Conservation (phyloP, 2,113 vertebrate species). For the Pitta sordida region DNA sequence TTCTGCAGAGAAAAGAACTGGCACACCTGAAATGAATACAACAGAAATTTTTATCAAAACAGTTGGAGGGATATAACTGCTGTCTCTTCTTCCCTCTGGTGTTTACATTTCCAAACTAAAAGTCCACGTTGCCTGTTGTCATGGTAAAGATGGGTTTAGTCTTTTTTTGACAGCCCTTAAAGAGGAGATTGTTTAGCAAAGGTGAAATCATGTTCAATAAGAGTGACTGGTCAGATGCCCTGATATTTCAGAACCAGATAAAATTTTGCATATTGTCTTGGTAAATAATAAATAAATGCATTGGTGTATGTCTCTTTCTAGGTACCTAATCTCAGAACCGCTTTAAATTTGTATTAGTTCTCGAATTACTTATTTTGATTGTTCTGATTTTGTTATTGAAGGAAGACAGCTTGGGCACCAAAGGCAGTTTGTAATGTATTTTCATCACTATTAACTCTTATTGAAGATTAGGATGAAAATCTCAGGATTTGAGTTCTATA, state of each 20-base stretch:
- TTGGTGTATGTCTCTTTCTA: neutral
- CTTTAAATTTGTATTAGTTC: neutral
- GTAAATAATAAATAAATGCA: neutral
- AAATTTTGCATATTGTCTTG: neutral
- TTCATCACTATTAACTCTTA: neutral
- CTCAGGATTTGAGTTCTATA: slow-evolving; percentile 28
- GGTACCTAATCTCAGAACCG: neutral
- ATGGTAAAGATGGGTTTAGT: neutral
- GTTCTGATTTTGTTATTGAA: neutral
- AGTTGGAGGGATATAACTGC: neutral
- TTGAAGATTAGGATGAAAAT: slow-evolving; percentile 38
- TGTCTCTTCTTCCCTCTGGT: neutral
- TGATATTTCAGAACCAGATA: neutral
- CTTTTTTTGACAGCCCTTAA: neutral
- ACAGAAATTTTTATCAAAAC: neutral
- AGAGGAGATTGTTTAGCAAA: neutral
- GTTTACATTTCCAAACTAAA: neutral
- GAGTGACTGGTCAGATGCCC: neutral
- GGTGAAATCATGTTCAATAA: neutral
- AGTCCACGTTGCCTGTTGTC: neutral
- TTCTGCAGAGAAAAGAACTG: neutral
- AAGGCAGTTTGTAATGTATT: neutral
- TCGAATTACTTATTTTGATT: neutral
- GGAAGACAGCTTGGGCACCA: neutral
- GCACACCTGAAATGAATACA: neutral